phyloP scores from a whole-genome alignment of 2,888 invertebrate species.

The Monoplex corrugatus region DNA sequence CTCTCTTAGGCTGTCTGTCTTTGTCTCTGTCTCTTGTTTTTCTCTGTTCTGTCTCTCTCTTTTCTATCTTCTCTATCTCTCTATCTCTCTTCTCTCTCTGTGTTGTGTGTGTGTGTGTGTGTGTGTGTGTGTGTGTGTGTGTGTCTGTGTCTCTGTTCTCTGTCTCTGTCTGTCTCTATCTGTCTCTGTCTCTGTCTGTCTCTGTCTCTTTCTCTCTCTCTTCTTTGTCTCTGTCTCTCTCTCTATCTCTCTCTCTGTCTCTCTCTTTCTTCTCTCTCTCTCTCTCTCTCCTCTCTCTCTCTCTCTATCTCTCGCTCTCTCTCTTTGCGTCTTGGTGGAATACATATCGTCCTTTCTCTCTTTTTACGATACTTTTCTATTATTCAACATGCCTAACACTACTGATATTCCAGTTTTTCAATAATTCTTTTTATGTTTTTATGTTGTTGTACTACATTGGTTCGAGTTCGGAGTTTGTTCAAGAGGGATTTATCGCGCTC shows the following conservation, averaged over 20 bases:
- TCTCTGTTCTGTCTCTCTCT: no score
- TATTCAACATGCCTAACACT: background rate
- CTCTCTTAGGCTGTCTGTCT: no score
- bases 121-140: background rate
- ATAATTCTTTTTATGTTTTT: no score
- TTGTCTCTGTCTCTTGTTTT: no score
- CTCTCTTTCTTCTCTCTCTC: background rate
- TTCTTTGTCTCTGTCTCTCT: background rate
- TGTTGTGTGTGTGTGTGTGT: background rate
- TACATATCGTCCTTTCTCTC: no score
- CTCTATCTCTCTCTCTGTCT: background rate
- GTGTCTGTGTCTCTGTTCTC: background rate
- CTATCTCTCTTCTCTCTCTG: background rate
- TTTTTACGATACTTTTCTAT: no score
- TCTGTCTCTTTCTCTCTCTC: background rate
- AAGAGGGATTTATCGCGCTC: no score
- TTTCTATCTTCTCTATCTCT: background rate
- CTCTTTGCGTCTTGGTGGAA: no score
- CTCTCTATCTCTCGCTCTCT: background rate
- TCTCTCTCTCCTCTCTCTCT: background rate
- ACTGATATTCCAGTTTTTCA: no score
- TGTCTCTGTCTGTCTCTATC: background rate
- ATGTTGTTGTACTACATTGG: no score
- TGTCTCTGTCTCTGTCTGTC: background rate
- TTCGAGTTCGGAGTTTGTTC: no score